Conservation (phyloP, 2,113 vertebrate species). For the Mesocricetus auratus region DNA sequence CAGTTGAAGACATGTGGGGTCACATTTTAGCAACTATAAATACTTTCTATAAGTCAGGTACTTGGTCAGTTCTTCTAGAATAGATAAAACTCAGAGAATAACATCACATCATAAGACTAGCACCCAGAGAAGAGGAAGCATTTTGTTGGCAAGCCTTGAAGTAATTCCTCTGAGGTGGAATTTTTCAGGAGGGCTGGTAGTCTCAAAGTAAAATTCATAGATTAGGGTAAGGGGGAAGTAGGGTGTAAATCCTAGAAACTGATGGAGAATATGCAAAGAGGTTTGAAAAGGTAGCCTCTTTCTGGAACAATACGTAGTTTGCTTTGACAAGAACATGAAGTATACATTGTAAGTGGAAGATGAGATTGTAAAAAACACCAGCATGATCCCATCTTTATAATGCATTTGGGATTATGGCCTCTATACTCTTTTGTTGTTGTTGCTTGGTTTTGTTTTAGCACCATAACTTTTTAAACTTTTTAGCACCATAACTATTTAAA, state of each 20-base stretch:
- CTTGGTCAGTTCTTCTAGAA: neutral
- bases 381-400: neutral
- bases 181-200: neutral
- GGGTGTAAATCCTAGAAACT: neutral
- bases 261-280: neutral
- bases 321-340: neutral
- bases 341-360: neutral
- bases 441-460: too few species aligned
- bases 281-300: neutral
- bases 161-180: neutral
- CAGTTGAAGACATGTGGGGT: neutral
- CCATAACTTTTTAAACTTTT: too few species aligned
- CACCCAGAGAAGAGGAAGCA: neutral
- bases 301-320: constrained; percentile 8
- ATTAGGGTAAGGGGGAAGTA: rapidly evolving
- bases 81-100: neutral
- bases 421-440: too few species aligned
- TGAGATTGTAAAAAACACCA: neutral
- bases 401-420: neutral
- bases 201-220: constrained; percentile 24
- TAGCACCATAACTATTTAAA: too few species aligned
- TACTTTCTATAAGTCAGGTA: neutral
- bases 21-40: neutral
- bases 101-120: neutral
- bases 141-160: neutral